Base-by-base conservation (phyloP, 1,140 invertebrate genomes). In the Drosophila watanabei region DNA sequence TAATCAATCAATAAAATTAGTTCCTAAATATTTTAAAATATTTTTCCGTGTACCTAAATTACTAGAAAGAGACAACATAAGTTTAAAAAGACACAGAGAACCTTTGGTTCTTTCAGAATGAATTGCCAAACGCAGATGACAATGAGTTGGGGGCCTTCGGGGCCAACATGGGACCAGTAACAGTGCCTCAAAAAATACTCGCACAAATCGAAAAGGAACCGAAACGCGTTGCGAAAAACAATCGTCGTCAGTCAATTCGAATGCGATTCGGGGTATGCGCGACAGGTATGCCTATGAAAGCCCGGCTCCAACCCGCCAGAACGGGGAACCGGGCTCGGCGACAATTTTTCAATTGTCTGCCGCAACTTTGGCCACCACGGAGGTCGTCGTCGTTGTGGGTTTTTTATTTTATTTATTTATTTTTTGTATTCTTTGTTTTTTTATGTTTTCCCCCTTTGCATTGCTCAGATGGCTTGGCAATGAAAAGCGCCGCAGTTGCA, bases 261-360 rank as follows among this genome's bases (percentile, higher is more conserved):
- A 85, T 85, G 77, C 85, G 81, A 89, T 89, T 89, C 83, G 85
- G 86, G 66, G 85, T 90, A 89, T 89, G 85, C 85, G 85, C 85
- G 78, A 82, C 86, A 89, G 85, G 85, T 89, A 89, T 89, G 81
- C 75, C 84, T 87, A 87, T 87, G 85, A 89, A 69, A 79, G 45
- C 51, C 58, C 37, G 56, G 52, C 43, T 46, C 70, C 65, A 49
- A 32, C n/a, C 28, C 59, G 41, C 37, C 41, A 41, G 37, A 18
- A 62, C 58, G 59, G 41, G 61, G 46, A 58, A 51, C 52, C 79
- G 54, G 66, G 86, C 56, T 89, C n/a, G 81, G 86, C 86, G 86
- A 90, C 86, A 90, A 89, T 90, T 89, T 90, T 89, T 84, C 86
- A 90, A 90, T 89, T 90, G 86, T 89, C 86, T 81, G 59, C 59